Percentiles rank a stretch among this genome's conserved stretches.
phyloP scores from a whole-genome alignment of 2,888 invertebrate species.

The Acleris emargana region DNA sequence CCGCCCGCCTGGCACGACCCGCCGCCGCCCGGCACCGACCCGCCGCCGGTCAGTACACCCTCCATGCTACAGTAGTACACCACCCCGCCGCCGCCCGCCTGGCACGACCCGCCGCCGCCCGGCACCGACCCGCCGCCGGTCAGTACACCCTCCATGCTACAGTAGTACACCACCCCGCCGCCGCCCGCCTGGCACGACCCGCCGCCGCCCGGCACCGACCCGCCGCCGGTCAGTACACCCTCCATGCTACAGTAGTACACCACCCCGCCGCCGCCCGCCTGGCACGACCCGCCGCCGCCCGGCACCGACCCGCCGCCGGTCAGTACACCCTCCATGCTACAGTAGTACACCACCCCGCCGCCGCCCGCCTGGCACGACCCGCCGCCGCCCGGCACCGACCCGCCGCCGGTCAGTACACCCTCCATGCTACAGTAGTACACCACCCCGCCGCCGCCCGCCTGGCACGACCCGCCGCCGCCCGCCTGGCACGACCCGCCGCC shows the following conservation, averaged over 20 bases:
- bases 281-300: neutral
- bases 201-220: constrained; percentile 56
- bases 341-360: too few relatives aligned
- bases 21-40: constrained; percentile 33
- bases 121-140: too few relatives aligned
- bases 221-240: constrained; percentile 8
- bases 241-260: too few relatives aligned
- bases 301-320: too few relatives aligned
- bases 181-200: constrained; percentile 63
- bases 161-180: constrained; percentile 42
- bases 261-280: neutral
- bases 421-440: too few relatives aligned
- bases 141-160: too few relatives aligned
- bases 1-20: constrained; percentile 7
- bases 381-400: constrained; percentile 6
- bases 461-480: too few relatives aligned
- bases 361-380: constrained; percentile 1
- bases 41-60: constrained; percentile 19
- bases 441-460: too few relatives aligned
- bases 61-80: constrained; percentile 16
- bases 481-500: constrained; percentile 16
- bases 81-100: constrained; percentile 70
- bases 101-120: constrained; percentile 60
- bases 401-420: constrained; percentile 7
- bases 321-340: too few relatives aligned